phyloP scores from a whole-genome alignment of 2,797 vertebrate species.

The Lutjanus campechanus region DNA sequence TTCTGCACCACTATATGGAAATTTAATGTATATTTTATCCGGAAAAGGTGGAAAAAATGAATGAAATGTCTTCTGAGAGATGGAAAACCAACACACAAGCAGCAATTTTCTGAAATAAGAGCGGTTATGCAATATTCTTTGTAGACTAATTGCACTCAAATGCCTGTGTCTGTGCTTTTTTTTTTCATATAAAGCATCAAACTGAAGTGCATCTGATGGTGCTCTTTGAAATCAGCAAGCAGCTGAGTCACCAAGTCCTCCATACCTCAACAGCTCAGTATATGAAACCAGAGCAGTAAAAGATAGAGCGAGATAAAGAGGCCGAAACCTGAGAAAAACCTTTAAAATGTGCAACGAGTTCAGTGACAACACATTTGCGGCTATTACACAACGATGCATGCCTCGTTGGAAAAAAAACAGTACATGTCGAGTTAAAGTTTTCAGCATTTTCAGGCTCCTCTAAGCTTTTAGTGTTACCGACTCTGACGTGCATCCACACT shows the following conservation, averaged over 20 bases:
- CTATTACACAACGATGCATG: slow-evolving; percentile 2
- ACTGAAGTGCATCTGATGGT: slow-evolving; percentile 31
- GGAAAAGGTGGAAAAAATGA: slow-evolving; percentile 52
- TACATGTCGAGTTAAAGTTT: slow-evolving; percentile 10
- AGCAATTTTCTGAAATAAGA: slow-evolving; percentile 21
- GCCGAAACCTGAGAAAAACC: slow-evolving; percentile 22
- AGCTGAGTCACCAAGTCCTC: slow-evolving; percentile 62
- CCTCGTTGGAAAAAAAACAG: not conserved
- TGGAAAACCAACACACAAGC: slow-evolving; percentile 33
- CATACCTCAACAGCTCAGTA: slow-evolving; percentile 28
- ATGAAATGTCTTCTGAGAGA: slow-evolving; percentile 36
- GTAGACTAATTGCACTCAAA: slow-evolving; percentile 39
- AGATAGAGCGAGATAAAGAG: not conserved
- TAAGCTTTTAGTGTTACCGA: slow-evolving; percentile 1
- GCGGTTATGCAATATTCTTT: slow-evolving; percentile 13
- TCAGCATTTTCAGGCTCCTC: not conserved
- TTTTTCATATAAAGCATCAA: slow-evolving; percentile 17
- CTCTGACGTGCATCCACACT: not conserved
- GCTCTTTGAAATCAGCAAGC: slow-evolving; percentile 39
- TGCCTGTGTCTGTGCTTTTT: not conserved
- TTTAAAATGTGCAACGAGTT: slow-evolving; percentile 14
- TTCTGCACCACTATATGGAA: slow-evolving; percentile 41
- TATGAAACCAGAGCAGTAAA: slow-evolving; percentile 33
- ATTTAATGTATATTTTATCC: slow-evolving; percentile 51
- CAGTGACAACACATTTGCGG: slow-evolving; percentile 13